Percentiles rank a stretch among this genome's conserved stretches.
phyloP scores from a whole-genome alignment of 2,113 vertebrate genomes.

The Probosciger aterrimus region DNA sequence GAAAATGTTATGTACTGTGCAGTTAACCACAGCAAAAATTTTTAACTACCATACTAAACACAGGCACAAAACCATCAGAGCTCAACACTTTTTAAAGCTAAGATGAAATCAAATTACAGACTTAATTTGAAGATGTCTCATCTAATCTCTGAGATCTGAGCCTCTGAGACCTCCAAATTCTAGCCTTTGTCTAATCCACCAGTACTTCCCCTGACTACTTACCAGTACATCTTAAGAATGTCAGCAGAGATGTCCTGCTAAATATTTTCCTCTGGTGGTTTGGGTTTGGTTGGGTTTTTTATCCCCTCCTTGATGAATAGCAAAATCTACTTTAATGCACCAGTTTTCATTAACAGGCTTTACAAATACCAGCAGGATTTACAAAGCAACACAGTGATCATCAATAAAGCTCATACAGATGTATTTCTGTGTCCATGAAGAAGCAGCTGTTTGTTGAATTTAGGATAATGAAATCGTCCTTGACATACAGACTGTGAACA shows the following conservation, averaged over 20 bases:
- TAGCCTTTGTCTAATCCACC: background rate
- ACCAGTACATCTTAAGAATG: background rate
- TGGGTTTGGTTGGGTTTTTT: background rate
- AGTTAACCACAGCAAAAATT: background rate
- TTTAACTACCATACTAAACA: background rate
- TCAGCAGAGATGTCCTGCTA: background rate
- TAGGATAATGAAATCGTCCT: conserved; percentile 49
- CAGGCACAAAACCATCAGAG: background rate
- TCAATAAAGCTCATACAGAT: conserved; percentile 36
- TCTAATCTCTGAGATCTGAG: background rate
- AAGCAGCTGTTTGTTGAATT: conserved; percentile 47
- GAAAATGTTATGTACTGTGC: background rate
- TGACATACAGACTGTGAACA: conserved; percentile 14
- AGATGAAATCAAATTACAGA: background rate
- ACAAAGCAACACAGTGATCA: background rate
- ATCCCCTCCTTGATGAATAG: background rate
- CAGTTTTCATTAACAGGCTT: conserved; percentile 41
- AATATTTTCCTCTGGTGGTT: background rate
- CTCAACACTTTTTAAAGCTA: background rate
- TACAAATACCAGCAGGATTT: conserved; percentile 46
- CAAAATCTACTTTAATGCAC: conserved; percentile 27
- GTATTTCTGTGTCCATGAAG: conserved; percentile 29
- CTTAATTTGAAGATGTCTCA: background rate
- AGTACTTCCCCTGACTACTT: background rate
- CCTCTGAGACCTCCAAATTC: background rate